Percentiles rank a stretch among this genome's conserved stretches.
Evolutionary conservation across 2,113 vertebrate species (phyloP).

Genomic region (Dascyllus trimaculatus): DNA sequence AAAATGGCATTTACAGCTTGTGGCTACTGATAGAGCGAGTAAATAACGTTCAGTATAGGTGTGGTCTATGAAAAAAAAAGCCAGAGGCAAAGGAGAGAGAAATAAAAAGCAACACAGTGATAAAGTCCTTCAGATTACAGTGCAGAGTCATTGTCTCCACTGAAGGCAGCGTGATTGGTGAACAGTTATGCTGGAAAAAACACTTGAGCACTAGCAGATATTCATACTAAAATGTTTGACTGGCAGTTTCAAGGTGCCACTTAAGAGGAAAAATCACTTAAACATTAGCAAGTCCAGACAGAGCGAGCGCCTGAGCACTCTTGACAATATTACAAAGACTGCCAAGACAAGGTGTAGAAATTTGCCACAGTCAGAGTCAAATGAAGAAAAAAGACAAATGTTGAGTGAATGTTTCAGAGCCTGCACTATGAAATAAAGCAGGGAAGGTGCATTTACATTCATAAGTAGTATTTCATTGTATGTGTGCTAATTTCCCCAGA

Average conservation of each 20-base stretch:
- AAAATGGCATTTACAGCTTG: constrained; percentile 76
- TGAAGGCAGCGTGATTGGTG: constrained; percentile 43
- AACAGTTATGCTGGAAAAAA: constrained; percentile 41
- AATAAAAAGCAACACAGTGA: constrained; percentile 45
- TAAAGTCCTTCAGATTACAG: constrained; percentile 55
- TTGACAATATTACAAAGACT: constrained; percentile 55
- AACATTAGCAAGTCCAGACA: constrained; percentile 54
- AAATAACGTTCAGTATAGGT: constrained; percentile 72
- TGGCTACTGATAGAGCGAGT: constrained; percentile 63
- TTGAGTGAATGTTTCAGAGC: constrained; percentile 17
- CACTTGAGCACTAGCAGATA: constrained; percentile 36
- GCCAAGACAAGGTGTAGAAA: constrained; percentile 29
- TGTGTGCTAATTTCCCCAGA: not conserved
- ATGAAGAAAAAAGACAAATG: constrained; percentile 26
- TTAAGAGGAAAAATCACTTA: constrained; percentile 67
- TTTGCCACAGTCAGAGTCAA: constrained; percentile 2
- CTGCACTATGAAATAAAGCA: not conserved
- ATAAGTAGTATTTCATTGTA: not conserved
- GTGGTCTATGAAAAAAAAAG: constrained; percentile 52
- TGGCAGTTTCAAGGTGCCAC: constrained; percentile 66
- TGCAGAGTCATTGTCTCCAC: constrained; percentile 46
- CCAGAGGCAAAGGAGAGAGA: constrained; percentile 24
- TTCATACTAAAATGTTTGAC: constrained; percentile 55
- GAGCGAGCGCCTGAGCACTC: constrained; percentile 38
- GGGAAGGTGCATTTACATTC: not conserved